Evolutionary conservation across 2,113 vertebrate species (phyloP).

Genomic region (Suricata suricatta): DNA sequence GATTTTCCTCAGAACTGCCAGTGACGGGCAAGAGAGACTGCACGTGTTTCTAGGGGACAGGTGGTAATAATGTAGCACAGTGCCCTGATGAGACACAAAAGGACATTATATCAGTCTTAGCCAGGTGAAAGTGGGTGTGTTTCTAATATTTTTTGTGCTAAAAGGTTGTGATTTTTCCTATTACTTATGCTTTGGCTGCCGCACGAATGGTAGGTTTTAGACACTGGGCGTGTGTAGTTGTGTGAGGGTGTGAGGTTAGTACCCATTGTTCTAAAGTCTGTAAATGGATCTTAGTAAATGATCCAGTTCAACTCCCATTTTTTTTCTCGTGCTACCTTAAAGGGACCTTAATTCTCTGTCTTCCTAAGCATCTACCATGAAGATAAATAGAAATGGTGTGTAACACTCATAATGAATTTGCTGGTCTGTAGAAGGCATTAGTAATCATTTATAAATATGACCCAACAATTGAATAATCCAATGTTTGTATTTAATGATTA

Average conservation of each 20-base stretch:
- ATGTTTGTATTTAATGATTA: constrained; percentile 8
- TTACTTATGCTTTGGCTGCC: background rate
- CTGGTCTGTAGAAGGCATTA: background rate
- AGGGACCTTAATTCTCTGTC: background rate
- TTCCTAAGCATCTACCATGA: background rate
- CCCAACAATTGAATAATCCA: background rate
- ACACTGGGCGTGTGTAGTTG: background rate
- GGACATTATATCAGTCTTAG: background rate
- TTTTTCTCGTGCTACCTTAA: constrained; percentile 3
- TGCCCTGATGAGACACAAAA: background rate
- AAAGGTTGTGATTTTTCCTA: background rate
- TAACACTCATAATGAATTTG: background rate
- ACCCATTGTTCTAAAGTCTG: background rate
- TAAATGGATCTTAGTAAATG: constrained; percentile 29
- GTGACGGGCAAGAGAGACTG: background rate
- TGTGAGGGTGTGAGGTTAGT: background rate
- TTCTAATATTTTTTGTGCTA: background rate
- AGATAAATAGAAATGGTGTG: background rate
- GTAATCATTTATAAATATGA: background rate
- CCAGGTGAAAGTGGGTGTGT: background rate
- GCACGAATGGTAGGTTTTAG: background rate
- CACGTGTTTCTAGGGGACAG: background rate
- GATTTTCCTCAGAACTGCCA: background rate
- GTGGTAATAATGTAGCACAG: background rate
- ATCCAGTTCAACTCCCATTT: background rate